Evolutionary conservation across 2,888 invertebrate species (phyloP).

Genomic region (Biston betularia): DNA sequence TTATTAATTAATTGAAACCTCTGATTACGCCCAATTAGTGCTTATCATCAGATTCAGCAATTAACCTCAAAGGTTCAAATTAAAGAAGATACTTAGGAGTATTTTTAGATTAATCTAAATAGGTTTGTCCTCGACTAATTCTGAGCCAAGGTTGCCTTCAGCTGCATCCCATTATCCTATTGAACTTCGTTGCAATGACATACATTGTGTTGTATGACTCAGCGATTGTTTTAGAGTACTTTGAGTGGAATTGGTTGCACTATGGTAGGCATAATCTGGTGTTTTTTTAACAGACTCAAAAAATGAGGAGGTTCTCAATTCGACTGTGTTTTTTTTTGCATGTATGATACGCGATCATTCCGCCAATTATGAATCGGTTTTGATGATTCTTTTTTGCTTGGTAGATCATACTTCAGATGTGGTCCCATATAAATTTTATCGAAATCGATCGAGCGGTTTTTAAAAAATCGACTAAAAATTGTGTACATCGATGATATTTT

Average conservation of each 20-base stretch:
- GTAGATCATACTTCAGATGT: too few species aligned
- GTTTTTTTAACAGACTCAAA: too few species aligned
- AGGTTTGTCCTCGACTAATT: conserved; percentile 38
- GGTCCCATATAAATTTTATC: too few species aligned
- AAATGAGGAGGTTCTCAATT: too few species aligned
- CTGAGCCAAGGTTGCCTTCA: conserved; percentile 40
- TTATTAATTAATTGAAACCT: background rate
- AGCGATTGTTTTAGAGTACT: conserved; percentile 11
- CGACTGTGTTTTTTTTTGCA: too few species aligned
- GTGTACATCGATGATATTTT: too few species aligned
- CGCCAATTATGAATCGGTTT: too few species aligned
- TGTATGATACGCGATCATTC: too few species aligned
- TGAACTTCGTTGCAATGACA: conserved; percentile 38
- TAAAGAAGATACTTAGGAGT: background rate
- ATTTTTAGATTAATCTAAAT: conserved; percentile 35
- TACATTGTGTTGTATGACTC: conserved; percentile 27
- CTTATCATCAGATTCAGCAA: conserved; percentile 23
- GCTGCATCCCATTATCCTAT: conserved; percentile 46
- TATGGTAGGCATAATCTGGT: background rate
- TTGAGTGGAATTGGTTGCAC: background rate
- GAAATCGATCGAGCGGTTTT: too few species aligned
- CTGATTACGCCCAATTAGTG: conserved; percentile 9
- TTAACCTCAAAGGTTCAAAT: conserved; percentile 16
- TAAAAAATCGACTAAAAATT: too few species aligned
- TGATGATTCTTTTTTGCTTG: too few species aligned